Evolutionary conservation across 2,888 invertebrate species (phyloP), one percentile per base, ranked within the genome.

Genomic region (Chymomyza fuscimana): DNA sequence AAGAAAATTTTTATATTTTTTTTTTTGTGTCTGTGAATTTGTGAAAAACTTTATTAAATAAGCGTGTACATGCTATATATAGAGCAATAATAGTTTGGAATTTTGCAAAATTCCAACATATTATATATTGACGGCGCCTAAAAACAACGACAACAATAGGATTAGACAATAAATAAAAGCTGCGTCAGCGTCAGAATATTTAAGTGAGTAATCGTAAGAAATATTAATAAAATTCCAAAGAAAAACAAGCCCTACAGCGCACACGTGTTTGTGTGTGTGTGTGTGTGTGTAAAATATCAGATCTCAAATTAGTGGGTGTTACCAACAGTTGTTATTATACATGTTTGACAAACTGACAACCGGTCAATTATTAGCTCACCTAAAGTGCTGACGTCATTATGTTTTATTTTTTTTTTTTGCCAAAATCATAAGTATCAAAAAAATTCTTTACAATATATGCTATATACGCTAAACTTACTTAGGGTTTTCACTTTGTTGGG

Each of bases 131-230:
- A 29, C 19, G 61, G 61, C 32, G 61, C 61, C n/a, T 16, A n/a
- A n/a, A 15, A 22, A 16, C 16, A 9, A 54, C 16, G n/a, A n/a
- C 16, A 54, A 19, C 16, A 51, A 51, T 16, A 51, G 16, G 16
- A 51, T 4, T 15, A 54, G 16, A n/a, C 16, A 15, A 54, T 54
- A 54, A 15, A 54, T 54, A 16, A 54, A 54, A 54, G 15, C 54
- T 19, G 16, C 54, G 54, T 54, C 54, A 54, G 15, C 58, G 46
- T 63, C 62, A 74, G 70, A 64, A 65, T 74, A 74, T 66, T 71
- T 59, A 71, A 65, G 74, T 74, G 74, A 74, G 74, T 74, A 74
- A 74, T 74, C 74, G 58, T 40, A 19, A 46, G 54, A 54, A 9
- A 16, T 54, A 54, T 54, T 16, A 12, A 54, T 22, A 54, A 54